Evolutionary conservation across 2,797 vertebrate species (phyloP), one percentile per base, ranked within the genome.

Genomic region (Peromyscus melanophrys): DNA sequence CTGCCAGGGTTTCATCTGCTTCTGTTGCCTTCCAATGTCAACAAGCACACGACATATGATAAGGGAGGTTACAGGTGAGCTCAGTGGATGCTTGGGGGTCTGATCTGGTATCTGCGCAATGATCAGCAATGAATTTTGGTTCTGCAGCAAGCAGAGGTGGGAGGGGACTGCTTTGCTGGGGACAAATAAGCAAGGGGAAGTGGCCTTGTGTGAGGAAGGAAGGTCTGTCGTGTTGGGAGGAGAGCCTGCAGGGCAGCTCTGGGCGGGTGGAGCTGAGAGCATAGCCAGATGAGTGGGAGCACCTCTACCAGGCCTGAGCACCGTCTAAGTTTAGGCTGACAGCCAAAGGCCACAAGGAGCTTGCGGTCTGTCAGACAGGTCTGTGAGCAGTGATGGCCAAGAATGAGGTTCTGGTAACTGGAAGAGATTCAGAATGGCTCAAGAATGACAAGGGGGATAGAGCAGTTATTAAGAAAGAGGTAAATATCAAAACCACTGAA

Each of bases 361-460:
- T 13, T 19, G 69, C 31, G 4, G 40, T n/a, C 57, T 49, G 31
- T 27, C 25, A 63, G 57, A 49, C 9, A 9, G 61, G 89, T 17
- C 34, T 88, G 31, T 69, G 73, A 46, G 71, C 78, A 80, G 43
- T 1, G 3, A 37, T 0, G 25, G 81, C 16, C 25, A 7, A 29
- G 23, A 52, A 29, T 0, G 23, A 91, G 65, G 63, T 0, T 0
- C 4, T 0, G 43, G 78, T 27, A 27, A 57, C 0, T 37, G 40
- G 34, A 37, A 55, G 23, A 34, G 31, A 52, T 25, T 7, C 21
- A 25, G 86, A 40, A 17, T 23, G 49, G 49, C 40, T 34, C 29
- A 3, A 21, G 7, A 23, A 46, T 7, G 4, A 61, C 2, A n/a
- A 63, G 57, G 61, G 61, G 49, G 65, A 75, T 0, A 82, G 49